Conservation (phyloP, 92 coral and sea anemone species). For the Parazoanthus darwini region DNA sequence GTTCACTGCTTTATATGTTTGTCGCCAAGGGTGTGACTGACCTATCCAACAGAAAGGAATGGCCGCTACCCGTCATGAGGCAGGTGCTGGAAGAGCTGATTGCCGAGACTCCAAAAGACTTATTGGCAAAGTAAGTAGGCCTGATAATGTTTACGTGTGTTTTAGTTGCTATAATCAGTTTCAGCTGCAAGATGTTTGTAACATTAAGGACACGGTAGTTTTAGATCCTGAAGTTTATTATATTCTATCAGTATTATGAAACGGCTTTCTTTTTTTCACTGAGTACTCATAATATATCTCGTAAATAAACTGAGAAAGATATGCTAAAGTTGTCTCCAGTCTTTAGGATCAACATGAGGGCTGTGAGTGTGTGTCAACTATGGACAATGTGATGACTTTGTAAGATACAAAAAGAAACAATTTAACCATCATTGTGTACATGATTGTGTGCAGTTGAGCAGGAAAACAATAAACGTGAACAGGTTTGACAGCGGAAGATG, state of each 20-base stretch:
- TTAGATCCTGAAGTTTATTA: no score
- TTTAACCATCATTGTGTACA: neutral
- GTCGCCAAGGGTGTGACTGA: constrained; percentile 79
- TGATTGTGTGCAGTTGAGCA: neutral
- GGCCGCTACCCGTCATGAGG: constrained; percentile 94
- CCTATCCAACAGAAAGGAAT: constrained; percentile 82
- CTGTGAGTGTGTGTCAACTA: neutral
- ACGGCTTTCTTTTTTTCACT: no score
- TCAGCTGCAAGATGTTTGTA: neutral
- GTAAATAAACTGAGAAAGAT: no score
- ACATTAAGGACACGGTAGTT: no score
- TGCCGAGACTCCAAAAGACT: constrained; percentile 89
- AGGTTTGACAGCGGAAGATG: neutral
- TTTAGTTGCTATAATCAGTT: neutral
- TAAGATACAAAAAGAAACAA: no score
- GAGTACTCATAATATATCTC: no score
- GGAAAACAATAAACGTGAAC: neutral
- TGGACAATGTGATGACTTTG: neutral
- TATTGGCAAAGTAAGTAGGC: constrained; percentile 77
- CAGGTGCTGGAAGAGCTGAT: constrained; percentile 84
- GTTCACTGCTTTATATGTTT: neutral
- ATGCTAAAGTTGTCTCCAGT: no score
- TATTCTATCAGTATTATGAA: no score
- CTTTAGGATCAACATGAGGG: neutral
- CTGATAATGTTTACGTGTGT: neutral